These are phyloP conservation scores for Ciconia boyciana DNA, from an alignment of 2,113 vertebrate species.

Conservation along the genomic window DNA sequence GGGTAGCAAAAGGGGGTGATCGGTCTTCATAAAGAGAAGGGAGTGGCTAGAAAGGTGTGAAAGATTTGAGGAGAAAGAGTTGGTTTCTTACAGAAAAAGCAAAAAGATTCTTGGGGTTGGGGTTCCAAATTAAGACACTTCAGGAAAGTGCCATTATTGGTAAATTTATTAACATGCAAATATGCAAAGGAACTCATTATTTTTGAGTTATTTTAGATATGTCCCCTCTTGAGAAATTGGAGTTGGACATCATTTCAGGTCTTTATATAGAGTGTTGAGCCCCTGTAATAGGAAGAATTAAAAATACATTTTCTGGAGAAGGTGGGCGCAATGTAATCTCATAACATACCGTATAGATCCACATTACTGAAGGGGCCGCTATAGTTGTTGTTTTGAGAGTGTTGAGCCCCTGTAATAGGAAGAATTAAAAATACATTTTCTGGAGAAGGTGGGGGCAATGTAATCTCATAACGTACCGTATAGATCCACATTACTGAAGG, in stretches of 20 bases:
- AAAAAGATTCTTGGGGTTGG: not conserved
- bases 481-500: not conserved
- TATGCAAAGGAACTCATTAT: not conserved
- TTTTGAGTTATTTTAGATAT: not conserved
- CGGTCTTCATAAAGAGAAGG: not conserved
- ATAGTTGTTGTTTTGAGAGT: not conserved
- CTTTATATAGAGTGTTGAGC: not conserved
- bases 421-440: not conserved
- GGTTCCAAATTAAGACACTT: not conserved
- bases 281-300: not conserved
- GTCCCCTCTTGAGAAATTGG: not conserved
- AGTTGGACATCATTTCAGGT: not conserved
- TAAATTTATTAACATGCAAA: not conserved
- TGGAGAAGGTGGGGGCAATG: not conserved
- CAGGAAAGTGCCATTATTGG: not conserved
- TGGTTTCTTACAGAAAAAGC: not conserved
- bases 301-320: not conserved
- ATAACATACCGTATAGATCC: not conserved
- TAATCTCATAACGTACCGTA: not conserved
- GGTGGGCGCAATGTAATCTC: not conserved
- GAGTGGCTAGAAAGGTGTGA: not conserved
- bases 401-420: not conserved
- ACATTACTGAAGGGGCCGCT: not conserved
- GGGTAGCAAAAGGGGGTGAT: not conserved
- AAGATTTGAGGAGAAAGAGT: not conserved